Conservation (phyloP, 2,113 vertebrate genomes). For the Thinocorus orbignyianus region DNA sequence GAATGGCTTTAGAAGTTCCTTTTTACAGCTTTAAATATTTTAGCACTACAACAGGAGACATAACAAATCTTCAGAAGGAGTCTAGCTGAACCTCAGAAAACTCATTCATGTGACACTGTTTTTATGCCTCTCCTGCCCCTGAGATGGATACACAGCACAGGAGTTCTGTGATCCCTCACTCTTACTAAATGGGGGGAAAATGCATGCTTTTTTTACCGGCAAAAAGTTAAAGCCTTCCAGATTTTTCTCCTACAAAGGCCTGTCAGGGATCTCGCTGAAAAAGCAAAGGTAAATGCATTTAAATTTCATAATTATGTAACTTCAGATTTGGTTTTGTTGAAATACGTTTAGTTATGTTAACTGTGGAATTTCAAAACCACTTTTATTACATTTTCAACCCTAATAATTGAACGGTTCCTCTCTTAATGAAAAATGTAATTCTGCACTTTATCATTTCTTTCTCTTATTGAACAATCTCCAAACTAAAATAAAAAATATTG, state of each 20-base stretch:
- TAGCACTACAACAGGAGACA: background rate
- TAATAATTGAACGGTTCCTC: background rate
- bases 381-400: background rate
- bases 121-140: background rate
- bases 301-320: background rate
- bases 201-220: background rate
- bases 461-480: background rate
- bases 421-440: background rate
- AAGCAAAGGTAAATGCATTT: background rate
- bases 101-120: background rate
- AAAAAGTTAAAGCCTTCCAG: background rate
- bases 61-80: background rate
- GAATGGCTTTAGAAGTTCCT: background rate
- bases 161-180: background rate
- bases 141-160: background rate
- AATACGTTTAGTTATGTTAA: constrained; percentile 24
- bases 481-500: background rate
- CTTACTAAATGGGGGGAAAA: background rate
- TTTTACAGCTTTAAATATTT: background rate
- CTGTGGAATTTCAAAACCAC: background rate
- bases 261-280: background rate
- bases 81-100: background rate
- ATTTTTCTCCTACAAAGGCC: background rate
- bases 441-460: background rate
- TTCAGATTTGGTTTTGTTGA: background rate